Evolutionary conservation across 1,140 invertebrate species (phyloP).

Genomic region (Cecropterus lyciades): DNA sequence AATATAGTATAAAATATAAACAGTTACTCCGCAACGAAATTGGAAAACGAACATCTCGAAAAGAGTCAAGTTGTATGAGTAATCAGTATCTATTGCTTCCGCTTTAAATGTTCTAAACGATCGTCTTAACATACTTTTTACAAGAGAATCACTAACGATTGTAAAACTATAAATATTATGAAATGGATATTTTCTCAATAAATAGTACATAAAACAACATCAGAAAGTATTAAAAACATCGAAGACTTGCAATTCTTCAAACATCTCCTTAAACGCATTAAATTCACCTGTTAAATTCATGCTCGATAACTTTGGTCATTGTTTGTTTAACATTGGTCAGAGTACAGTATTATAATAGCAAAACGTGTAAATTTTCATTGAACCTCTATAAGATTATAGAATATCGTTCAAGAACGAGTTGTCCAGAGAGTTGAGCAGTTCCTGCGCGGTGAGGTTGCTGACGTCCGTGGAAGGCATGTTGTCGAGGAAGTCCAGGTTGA

Average conservation of each 20-base stretch:
- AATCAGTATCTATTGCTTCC: conserved; percentile 38
- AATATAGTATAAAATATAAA: conserved; percentile 50
- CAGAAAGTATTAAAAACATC: conserved; percentile 59
- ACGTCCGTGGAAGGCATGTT: conserved; percentile 89
- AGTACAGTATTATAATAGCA: conserved; percentile 33
- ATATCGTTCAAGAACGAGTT: conserved; percentile 81
- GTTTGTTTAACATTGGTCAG: conserved; percentile 56
- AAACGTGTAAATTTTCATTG: conserved; percentile 22
- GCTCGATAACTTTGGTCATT: conserved; percentile 71
- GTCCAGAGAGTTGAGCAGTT: conserved; percentile 88
- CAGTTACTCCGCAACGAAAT: conserved; percentile 44
- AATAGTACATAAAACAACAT: conserved; percentile 74
- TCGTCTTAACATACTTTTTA: conserved; percentile 66
- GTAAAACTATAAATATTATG: conserved; percentile 75
- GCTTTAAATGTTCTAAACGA: conserved; percentile 38
- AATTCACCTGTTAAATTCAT: conserved; percentile 65
- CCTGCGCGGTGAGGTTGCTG: conserved; percentile 90
- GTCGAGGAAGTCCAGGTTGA: conserved; percentile 92
- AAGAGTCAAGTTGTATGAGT: conserved; percentile 24
- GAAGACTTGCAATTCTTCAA: conserved; percentile 47
- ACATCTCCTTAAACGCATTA: conserved; percentile 45
- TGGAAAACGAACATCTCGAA: conserved; percentile 35
- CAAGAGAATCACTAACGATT: conserved; percentile 71
- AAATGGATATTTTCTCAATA: conserved; percentile 71
- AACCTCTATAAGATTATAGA: conserved; percentile 63